These are phyloP conservation scores for Eupelmus urozonus DNA, from an alignment of 2,888 invertebrate genomes.

Conservation along the genomic window DNA sequence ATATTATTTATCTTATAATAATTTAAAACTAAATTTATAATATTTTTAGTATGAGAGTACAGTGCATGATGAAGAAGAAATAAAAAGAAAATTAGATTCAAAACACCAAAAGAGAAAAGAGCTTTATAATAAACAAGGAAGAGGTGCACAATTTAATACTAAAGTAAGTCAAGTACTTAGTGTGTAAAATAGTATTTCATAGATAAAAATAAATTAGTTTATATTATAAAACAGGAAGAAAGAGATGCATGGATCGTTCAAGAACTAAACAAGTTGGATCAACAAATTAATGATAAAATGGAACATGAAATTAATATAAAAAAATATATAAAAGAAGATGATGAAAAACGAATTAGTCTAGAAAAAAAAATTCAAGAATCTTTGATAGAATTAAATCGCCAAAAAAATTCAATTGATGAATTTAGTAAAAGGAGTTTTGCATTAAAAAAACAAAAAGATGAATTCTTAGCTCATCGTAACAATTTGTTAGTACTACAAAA, in stretches of 20 bases:
- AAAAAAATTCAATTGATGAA: conserved; percentile 93
- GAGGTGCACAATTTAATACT: conserved; percentile 96
- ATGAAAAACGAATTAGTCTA: conserved; percentile 85
- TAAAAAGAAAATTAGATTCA: conserved; percentile 89
- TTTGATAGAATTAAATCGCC: conserved; percentile 89
- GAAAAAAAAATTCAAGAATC: conserved; percentile 83
- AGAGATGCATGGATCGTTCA: conserved; percentile 97
- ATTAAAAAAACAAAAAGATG: conserved; percentile 95
- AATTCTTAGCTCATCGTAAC: conserved; percentile 93
- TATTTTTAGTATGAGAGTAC: conserved; percentile 89
- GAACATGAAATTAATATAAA: conserved; percentile 92
- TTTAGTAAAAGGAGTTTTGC: conserved; percentile 97
- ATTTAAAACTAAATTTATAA: conserved; percentile 17
- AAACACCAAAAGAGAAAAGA: conserved; percentile 98
- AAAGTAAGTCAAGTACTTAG: conserved; percentile 64
- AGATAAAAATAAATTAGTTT: neutral
- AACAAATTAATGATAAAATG: conserved; percentile 95
- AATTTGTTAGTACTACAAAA: conserved; percentile 80
- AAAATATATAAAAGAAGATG: conserved; percentile 92
- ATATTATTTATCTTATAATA: conserved; percentile 19
- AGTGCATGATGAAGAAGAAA: conserved; percentile 91
- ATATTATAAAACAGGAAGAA: conserved; percentile 83
- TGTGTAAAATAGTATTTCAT: neutral
- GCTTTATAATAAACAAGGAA: conserved; percentile 97
- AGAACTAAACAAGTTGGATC: conserved; percentile 92